Evolutionary conservation across 2,888 invertebrate species (phyloP).

Genomic region (Tachina lurida): DNA sequence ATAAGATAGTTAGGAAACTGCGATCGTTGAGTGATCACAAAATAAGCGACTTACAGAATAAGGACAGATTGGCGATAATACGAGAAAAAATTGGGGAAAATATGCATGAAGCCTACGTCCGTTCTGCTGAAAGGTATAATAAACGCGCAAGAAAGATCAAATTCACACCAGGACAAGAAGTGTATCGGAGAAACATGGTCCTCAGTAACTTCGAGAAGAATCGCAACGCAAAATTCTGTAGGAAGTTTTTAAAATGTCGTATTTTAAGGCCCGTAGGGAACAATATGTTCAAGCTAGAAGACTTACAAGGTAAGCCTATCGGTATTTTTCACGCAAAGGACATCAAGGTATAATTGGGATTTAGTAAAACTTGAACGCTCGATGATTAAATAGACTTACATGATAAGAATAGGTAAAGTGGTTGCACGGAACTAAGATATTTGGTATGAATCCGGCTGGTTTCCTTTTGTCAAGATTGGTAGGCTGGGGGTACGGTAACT

Average conservation of each 20-base stretch:
- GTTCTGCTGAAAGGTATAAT: not conserved
- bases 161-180: not conserved
- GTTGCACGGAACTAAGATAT: no score
- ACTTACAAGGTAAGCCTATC: not conserved
- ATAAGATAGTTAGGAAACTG: not conserved
- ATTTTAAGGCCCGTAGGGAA: not conserved
- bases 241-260: not conserved
- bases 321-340: not conserved
- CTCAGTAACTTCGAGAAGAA: not conserved
- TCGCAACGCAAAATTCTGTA: not conserved
- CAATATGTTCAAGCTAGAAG: not conserved
- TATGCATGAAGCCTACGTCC: not conserved
- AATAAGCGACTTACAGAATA: not conserved
- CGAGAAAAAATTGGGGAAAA: not conserved
- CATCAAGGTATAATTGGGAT: not conserved
- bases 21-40: not conserved
- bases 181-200: not conserved
- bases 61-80: not conserved
- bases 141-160: not conserved
- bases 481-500: no score
- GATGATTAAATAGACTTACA: no score
- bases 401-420: no score
- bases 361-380: no score
- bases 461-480: no score
- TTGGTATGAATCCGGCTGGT: no score